phyloP scores from a whole-genome alignment of 1,140 invertebrate species.

The Amphibalanus amphitrite region DNA sequence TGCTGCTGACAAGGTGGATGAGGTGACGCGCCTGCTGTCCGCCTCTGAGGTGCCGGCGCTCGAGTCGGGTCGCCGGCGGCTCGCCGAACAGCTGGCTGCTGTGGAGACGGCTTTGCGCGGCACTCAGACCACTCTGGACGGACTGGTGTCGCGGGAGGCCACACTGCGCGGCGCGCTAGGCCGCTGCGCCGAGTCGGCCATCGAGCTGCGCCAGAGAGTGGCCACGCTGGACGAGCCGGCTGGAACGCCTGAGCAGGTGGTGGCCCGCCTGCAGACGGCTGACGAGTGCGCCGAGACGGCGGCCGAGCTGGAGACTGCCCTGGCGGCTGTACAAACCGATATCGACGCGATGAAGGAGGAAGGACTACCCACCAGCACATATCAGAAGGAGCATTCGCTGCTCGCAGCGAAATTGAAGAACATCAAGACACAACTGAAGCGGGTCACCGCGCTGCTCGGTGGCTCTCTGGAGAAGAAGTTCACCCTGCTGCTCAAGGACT shows the following conservation, averaged over 20 bases:
- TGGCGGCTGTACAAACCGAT: not conserved
- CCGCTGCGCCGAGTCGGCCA: not conserved
- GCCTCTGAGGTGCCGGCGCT: not conserved
- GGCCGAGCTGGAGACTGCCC: not conserved
- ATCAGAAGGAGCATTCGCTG: not conserved
- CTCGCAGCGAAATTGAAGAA: not conserved
- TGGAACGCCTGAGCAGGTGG: not conserved
- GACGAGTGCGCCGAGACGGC: not conserved
- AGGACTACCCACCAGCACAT: not conserved
- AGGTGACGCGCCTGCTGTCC: not conserved
- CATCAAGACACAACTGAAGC: not conserved
- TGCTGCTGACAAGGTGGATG: not conserved
- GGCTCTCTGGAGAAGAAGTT: conserved; percentile 63
- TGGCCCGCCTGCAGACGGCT: not conserved
- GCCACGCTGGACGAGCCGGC: not conserved
- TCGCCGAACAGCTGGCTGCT: not conserved
- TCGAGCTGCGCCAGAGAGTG: not conserved
- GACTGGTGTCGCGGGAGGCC: not conserved
- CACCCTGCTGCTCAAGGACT: not conserved
- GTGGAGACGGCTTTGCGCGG: not conserved
- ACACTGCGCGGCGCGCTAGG: not conserved
- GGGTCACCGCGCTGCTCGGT: conserved; percentile 45
- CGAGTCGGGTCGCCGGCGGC: not conserved
- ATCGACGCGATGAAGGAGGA: not conserved
- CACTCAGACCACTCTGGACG: not conserved